Conservation (phyloP, 1,140 invertebrate genomes). For the Teleopsis dalmanni region DNA sequence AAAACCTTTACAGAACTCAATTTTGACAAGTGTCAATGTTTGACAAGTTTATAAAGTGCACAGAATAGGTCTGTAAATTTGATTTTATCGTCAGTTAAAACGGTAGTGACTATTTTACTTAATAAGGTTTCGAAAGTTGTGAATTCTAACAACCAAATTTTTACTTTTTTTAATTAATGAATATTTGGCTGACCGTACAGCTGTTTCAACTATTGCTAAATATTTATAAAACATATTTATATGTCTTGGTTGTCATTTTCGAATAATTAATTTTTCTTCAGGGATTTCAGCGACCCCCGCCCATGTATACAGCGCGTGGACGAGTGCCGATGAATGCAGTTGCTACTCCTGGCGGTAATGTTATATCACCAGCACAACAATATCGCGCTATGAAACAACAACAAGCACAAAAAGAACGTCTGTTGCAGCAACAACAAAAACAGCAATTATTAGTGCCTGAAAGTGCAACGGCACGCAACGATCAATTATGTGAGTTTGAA, state of each 20-base stretch:
- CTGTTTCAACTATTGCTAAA: no score
- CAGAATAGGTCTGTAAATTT: no score
- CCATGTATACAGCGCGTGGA: conserved; percentile 30
- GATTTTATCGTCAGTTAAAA: no score
- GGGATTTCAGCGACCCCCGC: conserved; percentile 38
- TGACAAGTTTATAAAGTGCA: no score
- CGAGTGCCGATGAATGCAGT: conserved; percentile 37
- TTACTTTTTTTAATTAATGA: no score
- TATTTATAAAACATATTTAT: not conserved
- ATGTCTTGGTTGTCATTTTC: not conserved
- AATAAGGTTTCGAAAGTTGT: no score
- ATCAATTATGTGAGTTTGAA: conserved; percentile 29
- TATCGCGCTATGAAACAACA: conserved; percentile 33
- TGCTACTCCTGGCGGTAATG: conserved; percentile 27
- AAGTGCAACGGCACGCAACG: conserved; percentile 54
- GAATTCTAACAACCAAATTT: no score
- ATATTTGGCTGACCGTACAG: no score
- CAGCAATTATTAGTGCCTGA: conserved; percentile 61
- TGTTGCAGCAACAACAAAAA: conserved; percentile 62
- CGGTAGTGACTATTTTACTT: no score
- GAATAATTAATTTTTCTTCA: no score
- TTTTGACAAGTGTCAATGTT: no score
- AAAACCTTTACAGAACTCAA: no score
- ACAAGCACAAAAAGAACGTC: conserved; percentile 51
- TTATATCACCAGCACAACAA: conserved; percentile 39